phyloP scores from a whole-genome alignment of 2,113 vertebrate genomes.

The Miniopterus natalensis region DNA sequence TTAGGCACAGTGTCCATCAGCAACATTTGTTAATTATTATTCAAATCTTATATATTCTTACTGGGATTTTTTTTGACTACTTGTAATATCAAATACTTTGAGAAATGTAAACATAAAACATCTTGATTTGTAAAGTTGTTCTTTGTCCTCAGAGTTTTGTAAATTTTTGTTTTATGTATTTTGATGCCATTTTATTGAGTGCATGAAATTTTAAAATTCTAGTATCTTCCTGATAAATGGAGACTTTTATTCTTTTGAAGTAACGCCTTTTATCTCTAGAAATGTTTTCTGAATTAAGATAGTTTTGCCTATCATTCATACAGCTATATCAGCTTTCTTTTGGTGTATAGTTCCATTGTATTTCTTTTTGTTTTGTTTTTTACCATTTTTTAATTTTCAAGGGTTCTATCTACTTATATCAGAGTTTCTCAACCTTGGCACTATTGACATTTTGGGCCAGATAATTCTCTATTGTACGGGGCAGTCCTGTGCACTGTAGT shows the following conservation, averaged over 20 bases:
- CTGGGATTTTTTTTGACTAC: not conserved
- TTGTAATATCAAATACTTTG: not conserved
- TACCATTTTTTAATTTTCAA: not conserved
- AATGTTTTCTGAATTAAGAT: not conserved
- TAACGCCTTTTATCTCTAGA: slow-evolving; percentile 26
- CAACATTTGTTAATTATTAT: slow-evolving; percentile 2
- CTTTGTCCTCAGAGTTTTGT: not conserved
- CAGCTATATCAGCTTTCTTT: not conserved
- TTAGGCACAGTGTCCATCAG: not conserved
- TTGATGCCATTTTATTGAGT: slow-evolving; percentile 14
- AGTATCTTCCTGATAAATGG: not conserved
- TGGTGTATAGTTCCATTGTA: not conserved
- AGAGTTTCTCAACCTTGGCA: not conserved
- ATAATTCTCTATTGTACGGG: not conserved
- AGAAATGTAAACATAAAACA: slow-evolving; percentile 29
- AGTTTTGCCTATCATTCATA: not conserved
- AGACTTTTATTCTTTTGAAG: slow-evolving; percentile 48
- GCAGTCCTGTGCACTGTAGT: not conserved
- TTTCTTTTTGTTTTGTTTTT: slow-evolving; percentile 11
- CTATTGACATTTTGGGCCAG: not conserved
- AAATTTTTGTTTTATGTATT: slow-evolving; percentile 27
- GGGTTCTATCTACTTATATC: not conserved
- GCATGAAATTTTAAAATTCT: slow-evolving; percentile 15
- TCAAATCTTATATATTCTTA: slow-evolving; percentile 39
- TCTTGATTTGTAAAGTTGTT: not conserved